phyloP scores from a whole-genome alignment of 2,113 vertebrate species.

The Coregonus clupeaformis region DNA sequence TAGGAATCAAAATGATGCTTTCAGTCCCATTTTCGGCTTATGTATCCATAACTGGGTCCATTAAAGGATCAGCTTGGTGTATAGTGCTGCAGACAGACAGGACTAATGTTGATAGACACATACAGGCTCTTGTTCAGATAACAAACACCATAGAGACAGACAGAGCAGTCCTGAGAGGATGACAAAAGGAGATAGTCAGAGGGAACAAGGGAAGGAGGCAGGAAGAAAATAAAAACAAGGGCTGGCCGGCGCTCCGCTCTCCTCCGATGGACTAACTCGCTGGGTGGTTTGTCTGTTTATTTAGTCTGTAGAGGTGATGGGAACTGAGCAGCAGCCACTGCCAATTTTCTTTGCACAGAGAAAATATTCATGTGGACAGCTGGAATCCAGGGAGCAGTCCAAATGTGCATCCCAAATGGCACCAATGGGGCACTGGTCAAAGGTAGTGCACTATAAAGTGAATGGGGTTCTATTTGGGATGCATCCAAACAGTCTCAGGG shows the following conservation, averaged over 20 bases:
- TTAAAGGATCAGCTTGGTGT: not conserved
- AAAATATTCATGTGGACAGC: conserved; percentile 69
- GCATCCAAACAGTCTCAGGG: conserved; percentile 31
- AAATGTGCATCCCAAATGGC: conserved; percentile 11
- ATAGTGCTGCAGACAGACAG: not conserved
- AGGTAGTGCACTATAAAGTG: no score
- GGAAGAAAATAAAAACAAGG: conserved; percentile 29
- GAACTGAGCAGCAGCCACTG: conserved; percentile 61
- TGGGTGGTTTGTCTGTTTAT: conserved; percentile 70
- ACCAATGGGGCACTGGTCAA: no score
- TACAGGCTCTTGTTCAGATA: conserved; percentile 13
- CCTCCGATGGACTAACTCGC: conserved; percentile 33
- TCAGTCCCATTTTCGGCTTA: not conserved
- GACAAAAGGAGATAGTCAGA: conserved; percentile 11
- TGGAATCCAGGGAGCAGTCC: conserved; percentile 61
- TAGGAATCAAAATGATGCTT: not conserved
- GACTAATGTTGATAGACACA: conserved; percentile 14
- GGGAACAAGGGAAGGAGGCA: not conserved
- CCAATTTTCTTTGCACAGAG: conserved; percentile 73
- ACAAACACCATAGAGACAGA: not conserved
- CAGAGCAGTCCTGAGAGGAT: not conserved
- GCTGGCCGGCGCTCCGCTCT: not conserved
- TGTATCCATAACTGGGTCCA: not conserved
- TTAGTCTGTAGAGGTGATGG: conserved; percentile 70
- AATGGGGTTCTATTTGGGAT: no score